phyloP scores from a whole-genome alignment of 1,140 invertebrate genomes.

The Lordiphosa mommai region DNA sequence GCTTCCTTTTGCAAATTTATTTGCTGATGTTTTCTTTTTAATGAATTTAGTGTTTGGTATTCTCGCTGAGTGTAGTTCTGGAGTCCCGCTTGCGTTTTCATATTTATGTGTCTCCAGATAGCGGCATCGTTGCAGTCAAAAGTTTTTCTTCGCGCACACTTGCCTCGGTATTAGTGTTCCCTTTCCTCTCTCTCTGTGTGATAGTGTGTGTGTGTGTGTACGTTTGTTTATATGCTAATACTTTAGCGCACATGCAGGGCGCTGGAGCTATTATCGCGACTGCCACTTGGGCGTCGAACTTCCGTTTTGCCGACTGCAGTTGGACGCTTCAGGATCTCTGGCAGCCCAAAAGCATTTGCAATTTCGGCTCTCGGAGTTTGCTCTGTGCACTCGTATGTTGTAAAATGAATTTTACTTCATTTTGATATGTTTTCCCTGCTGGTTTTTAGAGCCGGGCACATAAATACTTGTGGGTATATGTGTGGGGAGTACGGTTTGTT shows the following conservation, averaged over 20 bases:
- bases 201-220: slow-evolving; percentile 22
- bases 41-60: neutral
- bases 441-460: slow-evolving; percentile 50
- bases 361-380: slow-evolving; percentile 41
- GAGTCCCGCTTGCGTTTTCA: slow-evolving; percentile 67
- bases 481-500: slow-evolving; percentile 54
- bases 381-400: slow-evolving; percentile 34
- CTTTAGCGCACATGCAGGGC: slow-evolving; percentile 72
- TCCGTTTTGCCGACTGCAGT: slow-evolving; percentile 45
- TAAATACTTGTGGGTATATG: slow-evolving; percentile 53
- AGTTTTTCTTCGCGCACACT: slow-evolving; percentile 60
- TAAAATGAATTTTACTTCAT: slow-evolving; percentile 78
- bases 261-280: slow-evolving; percentile 70
- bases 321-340: slow-evolving; percentile 37
- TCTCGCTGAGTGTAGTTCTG: slow-evolving; percentile 34
- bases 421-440: slow-evolving; percentile 74
- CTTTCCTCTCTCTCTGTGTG: neutral
- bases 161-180: slow-evolving; percentile 2
- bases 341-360: slow-evolving; percentile 63
- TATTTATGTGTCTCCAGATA: slow-evolving; percentile 78
- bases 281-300: slow-evolving; percentile 77
- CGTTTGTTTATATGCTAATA: slow-evolving; percentile 71
- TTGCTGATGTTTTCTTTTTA: neutral
- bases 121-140: slow-evolving; percentile 57
- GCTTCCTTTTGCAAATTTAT: neutral